Evolutionary conservation across 2,113 vertebrate species (phyloP).

Genomic region (Pelvicachromis taeniatus): DNA sequence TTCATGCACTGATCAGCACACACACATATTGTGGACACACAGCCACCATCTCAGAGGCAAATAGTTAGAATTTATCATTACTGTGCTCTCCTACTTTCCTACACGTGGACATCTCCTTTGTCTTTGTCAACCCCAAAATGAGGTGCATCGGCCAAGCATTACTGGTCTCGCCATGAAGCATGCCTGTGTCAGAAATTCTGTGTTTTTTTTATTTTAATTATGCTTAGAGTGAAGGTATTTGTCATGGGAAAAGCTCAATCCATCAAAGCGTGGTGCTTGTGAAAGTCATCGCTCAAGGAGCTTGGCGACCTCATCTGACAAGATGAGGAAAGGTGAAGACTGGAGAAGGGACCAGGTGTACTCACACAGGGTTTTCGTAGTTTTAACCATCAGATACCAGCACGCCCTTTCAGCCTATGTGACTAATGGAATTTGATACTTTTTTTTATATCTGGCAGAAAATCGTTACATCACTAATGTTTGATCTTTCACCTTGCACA

Average conservation of each 20-base stretch:
- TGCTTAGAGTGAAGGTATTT: background rate
- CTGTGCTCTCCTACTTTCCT: constrained; percentile 15
- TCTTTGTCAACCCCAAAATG: constrained; percentile 14
- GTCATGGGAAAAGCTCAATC: background rate
- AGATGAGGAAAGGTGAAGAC: background rate
- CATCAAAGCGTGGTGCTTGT: background rate
- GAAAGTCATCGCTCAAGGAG: background rate
- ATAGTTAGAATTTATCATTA: background rate
- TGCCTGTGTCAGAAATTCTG: constrained; percentile 12
- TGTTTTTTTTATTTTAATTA: constrained; percentile 32
- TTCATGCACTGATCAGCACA: background rate
- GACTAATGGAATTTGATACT: background rate
- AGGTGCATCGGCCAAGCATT: background rate
- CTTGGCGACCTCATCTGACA: background rate
- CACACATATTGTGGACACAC: background rate
- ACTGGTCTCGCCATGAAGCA: background rate
- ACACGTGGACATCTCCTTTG: background rate
- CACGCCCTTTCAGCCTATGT: background rate
- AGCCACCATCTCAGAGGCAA: background rate
- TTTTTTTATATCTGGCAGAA: background rate
- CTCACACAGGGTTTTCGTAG: background rate
- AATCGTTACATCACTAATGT: background rate
- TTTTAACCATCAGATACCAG: background rate
- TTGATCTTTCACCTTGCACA: background rate
- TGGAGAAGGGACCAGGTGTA: background rate